Base-by-base conservation (phyloP, 2,888 invertebrate species). In the Argyra leucocephala region DNA sequence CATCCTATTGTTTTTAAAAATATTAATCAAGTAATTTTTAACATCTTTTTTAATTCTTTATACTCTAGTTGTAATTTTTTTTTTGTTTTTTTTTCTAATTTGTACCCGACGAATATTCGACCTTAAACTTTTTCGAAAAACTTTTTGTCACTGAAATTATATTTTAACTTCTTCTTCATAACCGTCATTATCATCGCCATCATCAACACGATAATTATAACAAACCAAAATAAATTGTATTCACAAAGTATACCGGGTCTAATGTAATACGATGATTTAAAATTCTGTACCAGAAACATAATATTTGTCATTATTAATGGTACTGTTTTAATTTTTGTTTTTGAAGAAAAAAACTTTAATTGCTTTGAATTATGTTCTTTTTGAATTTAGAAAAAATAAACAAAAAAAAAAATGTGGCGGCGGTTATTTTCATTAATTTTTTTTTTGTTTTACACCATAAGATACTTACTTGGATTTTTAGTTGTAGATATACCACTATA, bases 261-360 rank as follows among this genome's bases (percentile, higher is more conserved):
- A 48, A 22, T 57, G 22, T 59, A 59, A 59, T 59, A 59, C 23
- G 22, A 59, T 59, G 59, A 18, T 59, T 59, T 59, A 59, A 59
- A 59, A 57, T 59, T 59, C 59, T 59, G 59, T 59, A 59, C 59
- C 22, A 59, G 23, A 23, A 59, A 59, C 18, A 59, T 24, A 59
- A 59, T 59, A 59, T 59, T 59, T 59, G 59, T 59, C 59, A 59
- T 59, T 59, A 23, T 59, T 59, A 59, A 59, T 59, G 59, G 59
- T 23, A 23, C 23, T 59, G 23, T 59, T 59, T 22, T 48, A 12
- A 18, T 18, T 48, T 1, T 31, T 31, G 31, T 48, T 15, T 48
- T 48, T 48, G 6, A 48, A 18, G 5, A 48, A 48, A 23, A 59
- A 59, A 59, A 59, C 15, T 59, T 59, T 59, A 59, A 59, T 59